phyloP scores from a whole-genome alignment of 2,888 invertebrate species.

The Deroplatys truncata region DNA sequence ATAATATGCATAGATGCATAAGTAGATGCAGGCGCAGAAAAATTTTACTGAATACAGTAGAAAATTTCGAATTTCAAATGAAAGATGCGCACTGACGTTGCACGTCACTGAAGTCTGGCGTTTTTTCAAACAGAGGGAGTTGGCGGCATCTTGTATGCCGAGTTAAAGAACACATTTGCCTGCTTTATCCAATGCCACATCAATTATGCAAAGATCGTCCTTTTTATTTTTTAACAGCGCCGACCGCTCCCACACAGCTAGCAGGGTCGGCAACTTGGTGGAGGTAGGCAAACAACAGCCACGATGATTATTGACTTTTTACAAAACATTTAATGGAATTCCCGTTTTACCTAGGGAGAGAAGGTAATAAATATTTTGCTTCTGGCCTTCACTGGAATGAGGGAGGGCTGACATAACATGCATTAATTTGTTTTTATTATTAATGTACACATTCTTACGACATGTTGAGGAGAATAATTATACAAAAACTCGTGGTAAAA shows the following conservation, averaged over 20 bases:
- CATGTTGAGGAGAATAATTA: too few relatives aligned
- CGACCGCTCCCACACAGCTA: neutral
- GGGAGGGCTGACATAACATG: too few relatives aligned
- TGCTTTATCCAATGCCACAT: slow-evolving; percentile 16
- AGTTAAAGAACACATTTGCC: neutral
- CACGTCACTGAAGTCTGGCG: neutral
- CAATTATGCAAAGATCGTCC: slow-evolving; percentile 13
- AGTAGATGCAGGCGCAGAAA: too few relatives aligned
- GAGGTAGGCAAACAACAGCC: slow-evolving; percentile 1
- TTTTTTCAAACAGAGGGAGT: neutral
- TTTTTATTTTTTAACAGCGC: neutral
- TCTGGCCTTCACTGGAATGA: too few relatives aligned
- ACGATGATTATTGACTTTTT: slow-evolving; percentile 11
- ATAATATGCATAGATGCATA: too few relatives aligned
- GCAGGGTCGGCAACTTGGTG: neutral
- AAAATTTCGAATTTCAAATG: too few relatives aligned
- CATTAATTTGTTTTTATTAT: too few relatives aligned
- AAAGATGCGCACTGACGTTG: neutral
- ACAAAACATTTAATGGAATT: slow-evolving; percentile 11
- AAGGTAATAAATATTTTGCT: neutral
- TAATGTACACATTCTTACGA: too few relatives aligned
- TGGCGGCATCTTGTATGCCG: neutral
- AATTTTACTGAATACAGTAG: too few relatives aligned
- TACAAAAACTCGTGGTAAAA: too few relatives aligned
- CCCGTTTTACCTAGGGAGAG: neutral